Base-by-base conservation (phyloP, 2,888 invertebrate species). In the Alloplasta piceator region DNA sequence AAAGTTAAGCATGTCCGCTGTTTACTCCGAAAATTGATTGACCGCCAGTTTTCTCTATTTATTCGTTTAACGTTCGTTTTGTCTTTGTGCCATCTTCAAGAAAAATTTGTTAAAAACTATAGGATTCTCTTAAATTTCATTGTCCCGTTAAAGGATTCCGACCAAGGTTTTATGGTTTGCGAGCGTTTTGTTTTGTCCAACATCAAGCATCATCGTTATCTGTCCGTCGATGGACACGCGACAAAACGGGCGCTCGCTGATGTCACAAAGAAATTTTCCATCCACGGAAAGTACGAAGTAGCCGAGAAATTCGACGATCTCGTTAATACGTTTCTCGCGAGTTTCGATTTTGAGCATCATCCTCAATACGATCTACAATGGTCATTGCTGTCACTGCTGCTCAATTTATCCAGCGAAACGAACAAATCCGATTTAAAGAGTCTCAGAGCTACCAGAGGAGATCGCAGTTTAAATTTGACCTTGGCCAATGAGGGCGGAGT, bases 301-400 rank as follows among this genome's bases (percentile, higher is more conserved):
- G 93, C 93, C 0, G 88, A 90, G 0, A 91, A 92, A 61, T 90
- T 94, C 41, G 87, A 89, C 7, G 89, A 91, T 36, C 85, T 94
- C 6, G 89, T 92, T 41, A 76, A 89, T 63, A 82, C 86, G 3
- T 91, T 92, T 78, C 68, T 92, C 41, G 86, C 85, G 1, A 90
- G 88, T 73, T 92, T 92, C 64, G 89, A 91, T 55, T 92, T 91
- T 68, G 91, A 91, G 12, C 85, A 88, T 67, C 91, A 91, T 85
- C 92, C 92, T 0, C 92, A 92, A 77, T 90, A 89, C 55, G 93
- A 94, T 84, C 85, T 93, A 0, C 93, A 93, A 80, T 94, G 94
- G 93, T 90, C 92, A 0, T 76, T 94, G 48, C 81, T 94, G 5
- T 93, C 93, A 26, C 90, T 94, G 10, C 82, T 94, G 4, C 82